Evolutionary conservation across 2,888 invertebrate species (phyloP).

Genomic region (Troides oblongomaculatus): DNA sequence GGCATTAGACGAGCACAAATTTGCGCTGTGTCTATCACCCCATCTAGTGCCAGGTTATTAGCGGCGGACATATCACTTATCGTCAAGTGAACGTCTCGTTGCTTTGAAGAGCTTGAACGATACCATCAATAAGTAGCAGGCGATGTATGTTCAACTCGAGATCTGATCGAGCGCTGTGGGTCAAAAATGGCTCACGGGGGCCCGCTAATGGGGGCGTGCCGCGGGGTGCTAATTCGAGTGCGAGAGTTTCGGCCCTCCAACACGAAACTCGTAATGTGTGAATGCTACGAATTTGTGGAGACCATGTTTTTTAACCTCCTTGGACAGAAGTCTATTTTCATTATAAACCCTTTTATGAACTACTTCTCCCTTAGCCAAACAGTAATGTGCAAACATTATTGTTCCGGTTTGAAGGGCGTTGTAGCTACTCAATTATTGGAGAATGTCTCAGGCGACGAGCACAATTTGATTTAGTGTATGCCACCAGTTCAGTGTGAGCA

Average conservation of each 20-base stretch:
- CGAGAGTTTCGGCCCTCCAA: conserved; percentile 26
- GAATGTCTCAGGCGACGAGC: too few species aligned
- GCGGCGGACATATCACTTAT: neutral
- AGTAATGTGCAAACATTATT: too few species aligned
- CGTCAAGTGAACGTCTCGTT: neutral
- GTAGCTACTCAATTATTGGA: too few species aligned
- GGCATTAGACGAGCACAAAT: too few species aligned
- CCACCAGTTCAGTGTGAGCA: too few species aligned
- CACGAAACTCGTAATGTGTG: conserved; percentile 26
- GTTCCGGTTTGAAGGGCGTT: too few species aligned
- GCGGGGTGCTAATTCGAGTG: conserved; percentile 29
- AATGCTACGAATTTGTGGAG: conserved; percentile 5
- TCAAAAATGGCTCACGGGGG: conserved; percentile 14
- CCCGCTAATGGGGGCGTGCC: conserved; percentile 25
- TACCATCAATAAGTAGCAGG: neutral
- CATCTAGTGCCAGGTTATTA: too few species aligned
- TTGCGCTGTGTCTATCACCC: too few species aligned
- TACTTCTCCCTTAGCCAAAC: too few species aligned
- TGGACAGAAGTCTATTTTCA: too few species aligned
- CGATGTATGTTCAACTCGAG: neutral
- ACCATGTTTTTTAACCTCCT: neutral
- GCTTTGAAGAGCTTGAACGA: neutral
- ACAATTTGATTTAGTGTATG: too few species aligned
- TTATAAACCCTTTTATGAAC: too few species aligned
- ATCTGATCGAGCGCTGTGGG: conserved; percentile 1